Conservation (phyloP, 2,797 vertebrate species). For the Notoglanidium macrostoma region DNA sequence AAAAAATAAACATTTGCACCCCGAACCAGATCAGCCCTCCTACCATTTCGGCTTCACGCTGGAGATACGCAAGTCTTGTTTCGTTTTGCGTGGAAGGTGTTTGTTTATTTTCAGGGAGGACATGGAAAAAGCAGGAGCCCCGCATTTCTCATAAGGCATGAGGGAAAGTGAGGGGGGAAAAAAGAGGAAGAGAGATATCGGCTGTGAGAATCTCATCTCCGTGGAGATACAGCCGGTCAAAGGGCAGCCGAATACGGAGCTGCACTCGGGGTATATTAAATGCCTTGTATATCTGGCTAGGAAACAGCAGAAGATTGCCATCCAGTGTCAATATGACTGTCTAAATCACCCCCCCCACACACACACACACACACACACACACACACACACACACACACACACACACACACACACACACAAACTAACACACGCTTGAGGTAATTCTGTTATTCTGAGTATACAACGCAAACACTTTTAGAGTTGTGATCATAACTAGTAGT, state of each 20-base stretch:
- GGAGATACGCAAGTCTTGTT: background rate
- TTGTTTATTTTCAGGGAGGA: constrained; percentile 68
- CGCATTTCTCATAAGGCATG: constrained; percentile 63
- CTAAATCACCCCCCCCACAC: background rate
- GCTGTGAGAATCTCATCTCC: constrained; percentile 41
- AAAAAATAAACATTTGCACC: background rate
- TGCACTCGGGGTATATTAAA: constrained; percentile 2
- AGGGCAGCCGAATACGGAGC: constrained; percentile 22
- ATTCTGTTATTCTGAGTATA: background rate
- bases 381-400: background rate
- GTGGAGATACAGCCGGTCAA: background rate
- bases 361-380: background rate
- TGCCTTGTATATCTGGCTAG: background rate
- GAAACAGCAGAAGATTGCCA: background rate
- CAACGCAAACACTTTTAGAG: background rate
- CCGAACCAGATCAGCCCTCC: background rate
- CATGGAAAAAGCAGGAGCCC: constrained; percentile 64
- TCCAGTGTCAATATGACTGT: background rate
- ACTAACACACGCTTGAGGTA: background rate
- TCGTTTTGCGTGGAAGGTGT: constrained; percentile 55
- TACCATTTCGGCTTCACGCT: background rate
- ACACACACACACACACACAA: background rate
- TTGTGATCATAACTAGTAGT: background rate
- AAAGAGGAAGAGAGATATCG: background rate
- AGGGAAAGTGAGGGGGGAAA: constrained; percentile 58